A percentile compares a stretch with the other conserved stretches of the same genome.
These are phyloP conservation scores for Micropterix aruncella DNA, from an alignment of 2,888 invertebrate species.

Conservation along the genomic window DNA sequence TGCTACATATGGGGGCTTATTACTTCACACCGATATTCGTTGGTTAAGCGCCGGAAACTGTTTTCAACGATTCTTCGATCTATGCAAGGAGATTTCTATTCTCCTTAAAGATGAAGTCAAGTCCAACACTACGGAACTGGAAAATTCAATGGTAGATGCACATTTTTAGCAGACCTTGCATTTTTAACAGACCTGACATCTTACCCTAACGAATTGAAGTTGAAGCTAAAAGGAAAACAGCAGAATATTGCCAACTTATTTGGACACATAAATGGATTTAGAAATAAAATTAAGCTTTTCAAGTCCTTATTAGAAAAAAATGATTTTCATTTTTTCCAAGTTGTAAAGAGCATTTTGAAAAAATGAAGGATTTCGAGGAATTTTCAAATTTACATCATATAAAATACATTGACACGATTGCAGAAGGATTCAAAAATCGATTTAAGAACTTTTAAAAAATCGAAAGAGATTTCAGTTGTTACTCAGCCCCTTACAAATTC, in stretches of 20 bases:
- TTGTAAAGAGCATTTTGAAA: too few relatives aligned
- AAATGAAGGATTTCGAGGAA: too few relatives aligned
- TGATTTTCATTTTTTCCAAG: conserved; percentile 8
- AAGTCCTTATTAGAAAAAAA: conserved; percentile 8
- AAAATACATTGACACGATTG: too few relatives aligned
- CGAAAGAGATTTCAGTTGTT: not conserved
- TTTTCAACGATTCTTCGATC: not conserved
- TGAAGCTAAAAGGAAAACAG: conserved; percentile 7
- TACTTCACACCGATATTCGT: not conserved
- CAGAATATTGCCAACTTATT: conserved; percentile 7
- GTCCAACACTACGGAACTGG: conserved; percentile 1
- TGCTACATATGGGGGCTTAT: not conserved
- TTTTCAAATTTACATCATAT: too few relatives aligned
- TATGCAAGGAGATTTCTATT: not conserved
- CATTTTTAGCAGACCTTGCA: not conserved
- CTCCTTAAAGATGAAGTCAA: too few relatives aligned
- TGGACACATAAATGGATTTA: conserved; percentile 8
- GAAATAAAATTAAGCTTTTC: conserved; percentile 7
- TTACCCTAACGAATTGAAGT: conserved; percentile 3
- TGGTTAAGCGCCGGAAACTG: conserved; percentile 1
- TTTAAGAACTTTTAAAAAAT: not conserved
- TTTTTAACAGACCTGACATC: not conserved
- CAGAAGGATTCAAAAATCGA: too few relatives aligned
- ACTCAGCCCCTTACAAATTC: not conserved
- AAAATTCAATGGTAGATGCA: not conserved